These are phyloP conservation scores for Poeciliopsis turneri DNA, from an alignment of 2,797 vertebrate genomes.

Conservation along the genomic window DNA sequence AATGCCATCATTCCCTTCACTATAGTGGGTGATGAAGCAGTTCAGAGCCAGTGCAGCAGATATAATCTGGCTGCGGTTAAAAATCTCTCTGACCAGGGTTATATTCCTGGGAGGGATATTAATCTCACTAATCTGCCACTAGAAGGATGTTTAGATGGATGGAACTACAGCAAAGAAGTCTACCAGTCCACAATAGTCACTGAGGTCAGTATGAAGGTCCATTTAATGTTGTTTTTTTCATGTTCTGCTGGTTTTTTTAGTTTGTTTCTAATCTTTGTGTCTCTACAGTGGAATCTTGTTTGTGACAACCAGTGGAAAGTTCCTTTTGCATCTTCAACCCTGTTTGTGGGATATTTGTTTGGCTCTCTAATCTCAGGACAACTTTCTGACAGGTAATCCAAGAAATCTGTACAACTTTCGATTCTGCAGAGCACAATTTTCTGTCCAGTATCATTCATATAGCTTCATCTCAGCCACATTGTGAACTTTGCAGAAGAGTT, in stretches of 20 bases:
- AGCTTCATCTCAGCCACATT: neutral
- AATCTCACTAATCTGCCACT: slow-evolving; percentile 80
- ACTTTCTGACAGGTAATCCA: slow-evolving; percentile 89
- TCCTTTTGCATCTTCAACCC: slow-evolving; percentile 89
- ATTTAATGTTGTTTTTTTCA: neutral
- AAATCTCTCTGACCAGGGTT: slow-evolving; percentile 83
- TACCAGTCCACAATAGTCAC: slow-evolving; percentile 85
- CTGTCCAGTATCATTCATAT: neutral
- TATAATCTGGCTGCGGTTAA: slow-evolving; percentile 73
- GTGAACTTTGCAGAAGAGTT: neutral
- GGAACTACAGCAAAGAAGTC: slow-evolving; percentile 84
- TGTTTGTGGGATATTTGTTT: slow-evolving; percentile 89
- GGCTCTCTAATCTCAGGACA: slow-evolving; percentile 92
- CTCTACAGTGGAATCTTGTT: slow-evolving; percentile 89
- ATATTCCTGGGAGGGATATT: slow-evolving; percentile 79
- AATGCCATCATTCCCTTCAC: slow-evolving; percentile 81
- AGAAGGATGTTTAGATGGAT: slow-evolving; percentile 85
- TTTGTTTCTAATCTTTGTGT: neutral
- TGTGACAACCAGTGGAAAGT: slow-evolving; percentile 91
- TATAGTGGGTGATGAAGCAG: slow-evolving; percentile 62
- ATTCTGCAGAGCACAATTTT: neutral
- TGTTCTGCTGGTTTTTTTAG: neutral
- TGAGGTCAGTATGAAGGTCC: slow-evolving; percentile 73
- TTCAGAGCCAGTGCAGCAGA: slow-evolving; percentile 77
- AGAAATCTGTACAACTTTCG: neutral